Conservation (phyloP, 23 tunicate genomes). For the Ciona savignyi region DNA sequence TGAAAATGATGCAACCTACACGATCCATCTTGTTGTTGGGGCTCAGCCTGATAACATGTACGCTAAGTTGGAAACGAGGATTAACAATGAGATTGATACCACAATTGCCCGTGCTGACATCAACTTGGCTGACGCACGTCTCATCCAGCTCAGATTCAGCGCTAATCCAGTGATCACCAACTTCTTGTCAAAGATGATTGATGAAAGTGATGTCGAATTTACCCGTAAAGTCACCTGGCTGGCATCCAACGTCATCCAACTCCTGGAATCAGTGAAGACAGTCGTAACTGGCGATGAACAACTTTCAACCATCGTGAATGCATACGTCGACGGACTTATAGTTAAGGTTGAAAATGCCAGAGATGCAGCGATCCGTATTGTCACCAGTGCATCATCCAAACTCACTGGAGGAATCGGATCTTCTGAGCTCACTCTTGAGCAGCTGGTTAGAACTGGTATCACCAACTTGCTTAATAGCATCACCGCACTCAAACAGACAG, state of each 20-base stretch:
- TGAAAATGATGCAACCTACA: conserved; percentile 11
- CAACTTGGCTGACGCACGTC: conserved; percentile 31
- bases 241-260: conserved; percentile 31
- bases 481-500: conserved; percentile 2
- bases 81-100: conserved; percentile 22
- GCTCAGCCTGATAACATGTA: background rate
- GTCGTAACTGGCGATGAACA: conserved; percentile 31
- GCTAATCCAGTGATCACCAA: conserved; percentile 37
- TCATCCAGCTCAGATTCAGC: conserved; percentile 34
- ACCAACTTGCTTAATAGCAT: conserved; percentile 2
- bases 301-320: background rate
- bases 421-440: conserved; percentile 7
- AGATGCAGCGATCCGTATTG: background rate
- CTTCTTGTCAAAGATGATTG: conserved; percentile 16
- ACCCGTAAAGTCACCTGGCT: conserved; percentile 48
- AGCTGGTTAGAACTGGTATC: conserved; percentile 12
- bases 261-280: conserved; percentile 25
- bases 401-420: conserved; percentile 6
- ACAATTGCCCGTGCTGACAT: conserved; percentile 26
- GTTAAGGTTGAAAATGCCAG: conserved; percentile 9
- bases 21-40: conserved; percentile 30
- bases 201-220: conserved; percentile 26
- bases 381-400: conserved; percentile 7
- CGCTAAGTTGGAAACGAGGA: conserved; percentile 29
- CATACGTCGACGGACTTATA: conserved; percentile 16